phyloP scores from a whole-genome alignment of 1,140 invertebrate species.

The Lethocerus indicus region DNA sequence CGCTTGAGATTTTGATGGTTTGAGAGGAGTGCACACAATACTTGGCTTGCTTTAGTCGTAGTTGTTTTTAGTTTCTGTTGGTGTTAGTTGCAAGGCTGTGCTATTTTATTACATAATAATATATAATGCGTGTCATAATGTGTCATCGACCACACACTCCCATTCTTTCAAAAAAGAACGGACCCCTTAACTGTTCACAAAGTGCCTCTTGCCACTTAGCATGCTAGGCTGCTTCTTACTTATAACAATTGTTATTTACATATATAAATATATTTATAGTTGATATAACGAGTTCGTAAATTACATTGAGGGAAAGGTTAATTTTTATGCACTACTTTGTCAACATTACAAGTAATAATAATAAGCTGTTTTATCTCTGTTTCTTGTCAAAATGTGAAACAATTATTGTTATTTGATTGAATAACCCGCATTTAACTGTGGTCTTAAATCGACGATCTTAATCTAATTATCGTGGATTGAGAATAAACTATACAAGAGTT shows the following conservation, averaged over 20 bases:
- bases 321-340: conserved; percentile 12
- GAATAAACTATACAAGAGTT: conserved; percentile 8
- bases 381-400: neutral
- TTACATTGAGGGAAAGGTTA: no score
- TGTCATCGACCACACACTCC: no score
- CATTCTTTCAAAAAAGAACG: conserved; percentile 14
- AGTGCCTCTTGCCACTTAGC: conserved; percentile 16
- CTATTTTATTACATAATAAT: neutral
- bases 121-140: neutral
- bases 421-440: neutral
- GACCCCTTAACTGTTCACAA: conserved; percentile 16
- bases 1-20: conserved; percentile 9
- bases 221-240: conserved; percentile 14
- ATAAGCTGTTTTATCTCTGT: no score
- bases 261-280: conserved; percentile 1
- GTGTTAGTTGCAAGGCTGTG: conserved; percentile 11
- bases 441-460: no score
- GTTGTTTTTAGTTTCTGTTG: conserved; percentile 12
- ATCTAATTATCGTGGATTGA: conserved; percentile 8
- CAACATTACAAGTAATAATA: conserved; percentile 8
- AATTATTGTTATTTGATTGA: neutral
- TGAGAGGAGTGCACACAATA: conserved; percentile 13
- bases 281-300: conserved; percentile 7
- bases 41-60: conserved; percentile 8
- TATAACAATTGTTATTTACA: conserved; percentile 10